Conservation (phyloP, 2,797 vertebrate genomes). For the Scarus forsteni region DNA sequence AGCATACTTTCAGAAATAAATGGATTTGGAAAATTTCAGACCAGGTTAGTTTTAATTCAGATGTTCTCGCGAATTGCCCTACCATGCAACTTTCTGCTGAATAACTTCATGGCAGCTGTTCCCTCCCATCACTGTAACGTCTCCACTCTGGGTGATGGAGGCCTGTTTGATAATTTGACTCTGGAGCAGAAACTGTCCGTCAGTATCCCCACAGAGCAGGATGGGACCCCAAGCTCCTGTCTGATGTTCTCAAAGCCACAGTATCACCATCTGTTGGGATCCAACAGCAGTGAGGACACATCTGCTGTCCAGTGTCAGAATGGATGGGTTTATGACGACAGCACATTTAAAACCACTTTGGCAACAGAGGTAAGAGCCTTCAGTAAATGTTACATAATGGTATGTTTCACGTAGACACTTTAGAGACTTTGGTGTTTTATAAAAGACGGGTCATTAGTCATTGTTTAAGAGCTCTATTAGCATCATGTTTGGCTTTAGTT, state of each 20-base stretch:
- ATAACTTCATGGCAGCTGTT: constrained; percentile 90
- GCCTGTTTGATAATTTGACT: constrained; percentile 84
- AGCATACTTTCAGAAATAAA: constrained; percentile 86
- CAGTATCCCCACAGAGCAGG: constrained; percentile 80
- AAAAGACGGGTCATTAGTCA: background rate
- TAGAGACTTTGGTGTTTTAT: background rate
- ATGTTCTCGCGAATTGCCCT: constrained; percentile 84
- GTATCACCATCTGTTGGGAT: constrained; percentile 65
- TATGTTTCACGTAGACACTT: background rate
- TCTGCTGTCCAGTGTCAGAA: constrained; percentile 79
- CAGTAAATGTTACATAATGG: background rate
- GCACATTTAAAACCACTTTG: constrained; percentile 89
- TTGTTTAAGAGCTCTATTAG: too few species aligned
- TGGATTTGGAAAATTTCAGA: constrained; percentile 92
- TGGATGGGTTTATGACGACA: constrained; percentile 91
- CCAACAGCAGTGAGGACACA: constrained; percentile 45
- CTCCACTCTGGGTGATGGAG: constrained; percentile 65
- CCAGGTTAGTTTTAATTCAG: constrained; percentile 81
- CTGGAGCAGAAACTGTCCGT: constrained; percentile 79
- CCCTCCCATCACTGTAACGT: constrained; percentile 89
- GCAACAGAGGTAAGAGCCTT: constrained; percentile 87
- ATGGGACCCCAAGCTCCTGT: constrained; percentile 87
- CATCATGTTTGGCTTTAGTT: too few species aligned
- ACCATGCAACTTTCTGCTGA: constrained; percentile 91
- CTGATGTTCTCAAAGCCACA: constrained; percentile 83